A percentile compares a stretch with the other conserved stretches of the same genome.
Evolutionary conservation across 2,113 vertebrate species (phyloP).

Genomic region (Ailurus styani): DNA sequence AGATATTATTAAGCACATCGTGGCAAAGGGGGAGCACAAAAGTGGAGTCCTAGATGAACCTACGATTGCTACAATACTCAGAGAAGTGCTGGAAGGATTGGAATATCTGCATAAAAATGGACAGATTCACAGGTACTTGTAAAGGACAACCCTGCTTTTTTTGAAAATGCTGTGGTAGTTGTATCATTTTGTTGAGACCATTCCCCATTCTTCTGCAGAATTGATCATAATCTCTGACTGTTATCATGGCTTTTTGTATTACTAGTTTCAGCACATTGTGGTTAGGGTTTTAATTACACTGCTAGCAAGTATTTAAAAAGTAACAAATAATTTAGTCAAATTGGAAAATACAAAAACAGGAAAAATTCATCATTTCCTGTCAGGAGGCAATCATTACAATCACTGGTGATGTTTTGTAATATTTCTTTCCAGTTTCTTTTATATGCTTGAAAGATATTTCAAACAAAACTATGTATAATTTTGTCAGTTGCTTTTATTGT

Average conservation of each 20-base stretch:
- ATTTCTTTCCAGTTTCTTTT: constrained; percentile 2
- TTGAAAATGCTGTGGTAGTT: too few species aligned
- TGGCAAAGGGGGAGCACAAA: constrained; percentile 95
- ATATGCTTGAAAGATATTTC: not conserved
- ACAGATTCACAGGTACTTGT: constrained; percentile 94
- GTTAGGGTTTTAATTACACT: not conserved
- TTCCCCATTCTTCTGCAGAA: not conserved
- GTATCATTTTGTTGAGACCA: not conserved
- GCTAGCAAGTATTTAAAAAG: not conserved
- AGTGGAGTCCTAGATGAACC: constrained; percentile 92
- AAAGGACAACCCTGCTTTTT: accelerated
- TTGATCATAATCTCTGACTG: not conserved
- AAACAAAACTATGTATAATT: not conserved
- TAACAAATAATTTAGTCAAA: not conserved
- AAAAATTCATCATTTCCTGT: not conserved
- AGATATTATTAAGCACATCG: constrained; percentile 95
- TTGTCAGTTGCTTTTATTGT: not conserved
- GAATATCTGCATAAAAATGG: constrained; percentile 97
- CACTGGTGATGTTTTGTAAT: not conserved
- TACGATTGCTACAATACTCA: constrained; percentile 92
- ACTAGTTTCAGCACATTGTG: not conserved
- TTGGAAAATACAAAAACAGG: not conserved
- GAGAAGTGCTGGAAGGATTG: constrained; percentile 92
- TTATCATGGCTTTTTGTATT: not conserved
- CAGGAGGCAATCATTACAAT: not conserved